These are phyloP conservation scores for Hippoglossus hippoglossus DNA, from an alignment of 2,797 vertebrate genomes.

Conservation along the genomic window DNA sequence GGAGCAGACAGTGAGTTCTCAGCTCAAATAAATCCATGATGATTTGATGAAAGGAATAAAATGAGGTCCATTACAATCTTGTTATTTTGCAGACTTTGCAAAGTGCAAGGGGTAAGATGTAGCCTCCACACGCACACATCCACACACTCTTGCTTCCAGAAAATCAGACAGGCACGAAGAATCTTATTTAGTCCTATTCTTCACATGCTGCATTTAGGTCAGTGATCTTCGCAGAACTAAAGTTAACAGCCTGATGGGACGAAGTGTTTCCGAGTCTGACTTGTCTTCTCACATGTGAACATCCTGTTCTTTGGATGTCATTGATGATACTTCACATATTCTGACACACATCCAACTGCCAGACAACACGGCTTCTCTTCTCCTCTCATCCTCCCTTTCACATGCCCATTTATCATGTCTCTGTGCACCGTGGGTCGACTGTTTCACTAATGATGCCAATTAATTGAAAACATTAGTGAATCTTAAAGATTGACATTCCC, in stretches of 20 bases:
- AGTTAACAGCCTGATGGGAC: slow-evolving; percentile 18
- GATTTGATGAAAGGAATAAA: slow-evolving; percentile 40
- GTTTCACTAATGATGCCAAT: slow-evolving; percentile 83
- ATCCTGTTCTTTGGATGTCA: slow-evolving; percentile 36
- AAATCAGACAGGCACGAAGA: slow-evolving; percentile 3
- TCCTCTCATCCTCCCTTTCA: slow-evolving; percentile 47
- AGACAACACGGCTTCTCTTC: slow-evolving; percentile 62
- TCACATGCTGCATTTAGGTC: slow-evolving; percentile 16
- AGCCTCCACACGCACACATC: background rate
- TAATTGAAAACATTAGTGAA: slow-evolving; percentile 81
- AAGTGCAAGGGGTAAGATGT: background rate
- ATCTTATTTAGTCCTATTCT: background rate
- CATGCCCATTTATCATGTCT: slow-evolving; percentile 75
- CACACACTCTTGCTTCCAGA: background rate
- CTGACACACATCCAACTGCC: slow-evolving; percentile 58
- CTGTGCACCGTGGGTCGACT: slow-evolving; percentile 66
- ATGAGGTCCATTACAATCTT: slow-evolving; percentile 20
- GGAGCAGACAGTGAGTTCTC: slow-evolving; percentile 9
- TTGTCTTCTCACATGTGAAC: slow-evolving; percentile 10
- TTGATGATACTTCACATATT: slow-evolving; percentile 55
- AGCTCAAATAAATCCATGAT: slow-evolving; percentile 39
- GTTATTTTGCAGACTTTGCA: slow-evolving; percentile 21
- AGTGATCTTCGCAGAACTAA: slow-evolving; percentile 5
- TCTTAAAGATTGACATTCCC: slow-evolving; percentile 79
- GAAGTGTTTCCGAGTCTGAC: slow-evolving; percentile 26